phyloP scores from a whole-genome alignment of 2,888 invertebrate genomes.

The Cylindroiulus punctatus region DNA sequence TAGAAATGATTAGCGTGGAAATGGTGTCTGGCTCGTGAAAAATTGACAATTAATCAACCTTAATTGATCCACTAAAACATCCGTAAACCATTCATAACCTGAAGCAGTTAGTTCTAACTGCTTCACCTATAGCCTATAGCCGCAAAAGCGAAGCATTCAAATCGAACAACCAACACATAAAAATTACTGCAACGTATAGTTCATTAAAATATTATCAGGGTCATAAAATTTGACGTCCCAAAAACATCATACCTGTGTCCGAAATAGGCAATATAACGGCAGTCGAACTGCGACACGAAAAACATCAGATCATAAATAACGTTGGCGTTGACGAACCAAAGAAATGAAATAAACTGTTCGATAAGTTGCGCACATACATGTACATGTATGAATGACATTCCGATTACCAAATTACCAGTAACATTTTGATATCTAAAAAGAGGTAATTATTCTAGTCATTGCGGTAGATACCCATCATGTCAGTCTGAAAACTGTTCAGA shows the following conservation, averaged over 20 bases:
- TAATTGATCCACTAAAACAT: background rate
- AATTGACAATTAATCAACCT: conserved; percentile 8
- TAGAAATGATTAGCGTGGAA: conserved; percentile 30
- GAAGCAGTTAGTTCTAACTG: no score
- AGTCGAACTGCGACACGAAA: no score
- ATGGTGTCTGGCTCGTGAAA: conserved; percentile 5
- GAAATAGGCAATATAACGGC: background rate
- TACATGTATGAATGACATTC: no score
- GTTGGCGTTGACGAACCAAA: no score
- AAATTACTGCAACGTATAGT: background rate
- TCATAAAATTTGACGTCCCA: background rate
- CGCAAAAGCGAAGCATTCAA: background rate
- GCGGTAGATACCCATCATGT: no score
- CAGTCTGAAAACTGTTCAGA: no score
- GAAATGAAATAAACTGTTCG: no score
- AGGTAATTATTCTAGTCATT: no score
- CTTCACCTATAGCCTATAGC: background rate
- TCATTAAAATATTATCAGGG: conserved; percentile 3
- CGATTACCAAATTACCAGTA: no score
- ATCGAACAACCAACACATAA: background rate
- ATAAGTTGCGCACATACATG: no score
- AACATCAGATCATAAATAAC: no score
- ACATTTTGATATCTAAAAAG: no score
- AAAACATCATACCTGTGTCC: background rate
- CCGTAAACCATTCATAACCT: background rate